A percentile compares a stretch with the other conserved stretches of the same genome.
Conservation (phyloP, 2,888 invertebrate species). For the Phyllotreta cruciferae region DNA sequence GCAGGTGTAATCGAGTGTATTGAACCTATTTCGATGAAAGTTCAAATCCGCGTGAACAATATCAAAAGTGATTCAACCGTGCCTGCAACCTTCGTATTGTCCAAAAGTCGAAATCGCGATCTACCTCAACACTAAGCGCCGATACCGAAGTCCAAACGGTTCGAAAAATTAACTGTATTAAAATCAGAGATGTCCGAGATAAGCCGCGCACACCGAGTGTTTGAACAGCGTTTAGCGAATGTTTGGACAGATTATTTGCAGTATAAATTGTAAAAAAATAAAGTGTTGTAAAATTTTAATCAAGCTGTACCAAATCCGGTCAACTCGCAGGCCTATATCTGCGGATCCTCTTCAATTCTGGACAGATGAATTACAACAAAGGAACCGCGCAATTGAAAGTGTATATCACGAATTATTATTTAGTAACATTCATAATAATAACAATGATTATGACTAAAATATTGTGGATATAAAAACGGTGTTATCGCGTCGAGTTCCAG, state of each 20-base stretch:
- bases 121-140: conserved; percentile 9
- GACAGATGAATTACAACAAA: no score
- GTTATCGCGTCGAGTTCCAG: conserved; percentile 34
- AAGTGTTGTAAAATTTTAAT: no score
- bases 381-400: background rate
- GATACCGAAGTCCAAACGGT: conserved; percentile 6
- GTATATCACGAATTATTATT: background rate
- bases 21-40: conserved; percentile 10
- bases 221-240: no score
- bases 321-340: no score
- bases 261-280: no score
- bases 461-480: conserved; percentile 14
- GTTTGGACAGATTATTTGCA: no score
- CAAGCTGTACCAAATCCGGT: no score
- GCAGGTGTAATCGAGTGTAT: background rate
- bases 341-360: no score
- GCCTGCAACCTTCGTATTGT: conserved; percentile 35
- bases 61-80: background rate
- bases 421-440: conserved; percentile 2
- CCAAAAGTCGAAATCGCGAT: conserved; percentile 36
- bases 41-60: conserved; percentile 1
- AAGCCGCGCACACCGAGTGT: background rate
- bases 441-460: conserved; percentile 21
- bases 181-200: conserved; percentile 8
- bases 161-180: conserved; percentile 12